These are phyloP conservation scores for Leucozona laternaria DNA, from an alignment of 2,888 invertebrate species.

Conservation along the genomic window DNA sequence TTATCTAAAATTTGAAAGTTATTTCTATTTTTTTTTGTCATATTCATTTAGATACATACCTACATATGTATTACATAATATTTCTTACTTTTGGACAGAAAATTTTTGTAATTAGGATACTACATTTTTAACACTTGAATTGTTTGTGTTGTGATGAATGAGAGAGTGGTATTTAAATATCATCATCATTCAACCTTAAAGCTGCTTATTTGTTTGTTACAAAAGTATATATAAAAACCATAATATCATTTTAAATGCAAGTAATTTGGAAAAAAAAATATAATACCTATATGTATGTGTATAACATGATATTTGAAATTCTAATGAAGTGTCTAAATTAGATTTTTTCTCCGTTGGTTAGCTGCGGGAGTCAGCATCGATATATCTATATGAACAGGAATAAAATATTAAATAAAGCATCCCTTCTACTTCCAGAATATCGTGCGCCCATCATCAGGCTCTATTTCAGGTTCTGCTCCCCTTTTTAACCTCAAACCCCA, in stretches of 20 bases:
- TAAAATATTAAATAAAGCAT: conserved; percentile 38
- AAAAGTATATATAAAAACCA: not conserved
- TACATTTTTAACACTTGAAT: not conserved
- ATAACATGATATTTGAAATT: conserved; percentile 68
- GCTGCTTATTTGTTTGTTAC: not conserved
- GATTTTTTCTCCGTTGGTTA: conserved; percentile 18
- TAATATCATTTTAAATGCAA: not conserved
- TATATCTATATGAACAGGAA: conserved; percentile 3
- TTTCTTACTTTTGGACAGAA: not conserved
- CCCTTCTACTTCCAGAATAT: conserved; percentile 20
- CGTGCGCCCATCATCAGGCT: no score
- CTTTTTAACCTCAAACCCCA: not conserved
- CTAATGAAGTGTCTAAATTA: conserved; percentile 73
- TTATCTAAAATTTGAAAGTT: conserved; percentile 45
- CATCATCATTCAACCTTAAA: not conserved
- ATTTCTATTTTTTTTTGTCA: conserved; percentile 13
- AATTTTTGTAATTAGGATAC: not conserved
- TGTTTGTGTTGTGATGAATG: not conserved
- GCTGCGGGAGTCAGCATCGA: not conserved
- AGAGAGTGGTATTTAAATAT: not conserved
- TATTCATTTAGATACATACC: not conserved
- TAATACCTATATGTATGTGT: not conserved
- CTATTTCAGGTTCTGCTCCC: conserved; percentile 17
- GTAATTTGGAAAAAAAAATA: conserved; percentile 28
- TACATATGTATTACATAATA: not conserved